Percentiles rank a stretch among this genome's conserved stretches.
These are phyloP conservation scores for Hyperoodon ampullatus DNA, from an alignment of 2,113 vertebrate genomes.

Conservation along the genomic window DNA sequence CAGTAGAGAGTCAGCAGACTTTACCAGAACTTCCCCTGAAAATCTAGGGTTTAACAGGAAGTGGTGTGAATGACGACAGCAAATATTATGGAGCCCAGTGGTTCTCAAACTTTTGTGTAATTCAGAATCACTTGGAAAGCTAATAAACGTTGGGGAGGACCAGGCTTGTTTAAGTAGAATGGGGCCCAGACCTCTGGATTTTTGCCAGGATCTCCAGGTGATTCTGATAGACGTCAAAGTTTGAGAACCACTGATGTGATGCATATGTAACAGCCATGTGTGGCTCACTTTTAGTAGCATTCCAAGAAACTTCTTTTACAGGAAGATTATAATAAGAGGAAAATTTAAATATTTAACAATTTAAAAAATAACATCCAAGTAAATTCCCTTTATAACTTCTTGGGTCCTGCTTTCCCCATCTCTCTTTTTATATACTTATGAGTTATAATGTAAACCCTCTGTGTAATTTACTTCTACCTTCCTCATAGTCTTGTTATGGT, in stretches of 20 bases:
- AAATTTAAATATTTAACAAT: neutral
- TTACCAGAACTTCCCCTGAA: neutral
- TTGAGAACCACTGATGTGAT: neutral
- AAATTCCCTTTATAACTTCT: neutral
- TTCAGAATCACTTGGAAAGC: neutral
- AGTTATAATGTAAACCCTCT: neutral
- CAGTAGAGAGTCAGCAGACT: neutral
- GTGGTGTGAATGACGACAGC: neutral
- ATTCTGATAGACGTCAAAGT: neutral
- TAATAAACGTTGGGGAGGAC: neutral
- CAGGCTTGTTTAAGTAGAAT: neutral
- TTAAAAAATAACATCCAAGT: neutral
- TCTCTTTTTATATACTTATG: neutral
- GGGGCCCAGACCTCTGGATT: neutral
- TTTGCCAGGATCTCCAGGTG: neutral
- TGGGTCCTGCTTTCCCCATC: neutral
- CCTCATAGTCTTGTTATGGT: neutral
- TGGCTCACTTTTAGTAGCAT: neutral
- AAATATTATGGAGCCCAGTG: neutral
- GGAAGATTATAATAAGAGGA: neutral
- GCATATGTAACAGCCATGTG: neutral
- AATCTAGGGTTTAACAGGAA: neutral
- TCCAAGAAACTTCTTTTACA: neutral
- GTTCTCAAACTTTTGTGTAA: neutral
- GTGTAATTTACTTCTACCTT: neutral